Conservation (phyloP, 2,113 vertebrate species). For the Cranoglanis bouderius region DNA sequence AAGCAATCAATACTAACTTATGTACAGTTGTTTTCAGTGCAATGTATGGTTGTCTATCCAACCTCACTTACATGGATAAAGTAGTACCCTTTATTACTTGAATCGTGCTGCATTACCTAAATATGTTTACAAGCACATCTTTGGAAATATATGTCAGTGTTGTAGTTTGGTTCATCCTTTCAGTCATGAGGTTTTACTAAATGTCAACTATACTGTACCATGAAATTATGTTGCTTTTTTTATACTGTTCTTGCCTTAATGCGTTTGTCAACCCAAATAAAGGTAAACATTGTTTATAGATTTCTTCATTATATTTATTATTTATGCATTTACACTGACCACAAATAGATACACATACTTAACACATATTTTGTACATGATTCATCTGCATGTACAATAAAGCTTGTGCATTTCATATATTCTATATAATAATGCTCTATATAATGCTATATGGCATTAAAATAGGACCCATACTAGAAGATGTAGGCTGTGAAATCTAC, state of each 20-base stretch:
- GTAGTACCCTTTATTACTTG: conserved; percentile 95
- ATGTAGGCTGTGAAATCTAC: background rate
- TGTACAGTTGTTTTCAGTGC: conserved; percentile 81
- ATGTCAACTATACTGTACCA: conserved; percentile 83
- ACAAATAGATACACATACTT: background rate
- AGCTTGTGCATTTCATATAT: background rate
- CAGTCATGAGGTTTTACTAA: conserved; percentile 87
- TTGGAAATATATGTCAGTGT: conserved; percentile 83
- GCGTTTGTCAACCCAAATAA: conserved; percentile 99
- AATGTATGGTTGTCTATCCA: conserved; percentile 84
- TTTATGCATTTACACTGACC: background rate
- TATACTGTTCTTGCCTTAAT: conserved; percentile 99
- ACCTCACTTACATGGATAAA: conserved; percentile 84
- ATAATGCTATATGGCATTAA: background rate
- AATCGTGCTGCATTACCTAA: conserved; percentile 90
- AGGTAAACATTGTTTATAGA: conserved; percentile 70
- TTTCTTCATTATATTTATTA: background rate
- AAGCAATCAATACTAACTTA: conserved; percentile 85
- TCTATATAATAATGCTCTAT: background rate
- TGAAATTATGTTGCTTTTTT: conserved; percentile 83
- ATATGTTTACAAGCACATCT: conserved; percentile 95
- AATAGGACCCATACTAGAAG: background rate
- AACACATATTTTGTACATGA: background rate
- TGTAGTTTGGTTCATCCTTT: conserved; percentile 87
- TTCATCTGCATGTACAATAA: background rate